Percentiles rank a stretch among this genome's conserved stretches.
These are phyloP conservation scores for Didymodactylos carnosus DNA, from an alignment of 2,888 invertebrate species.

Conservation along the genomic window DNA sequence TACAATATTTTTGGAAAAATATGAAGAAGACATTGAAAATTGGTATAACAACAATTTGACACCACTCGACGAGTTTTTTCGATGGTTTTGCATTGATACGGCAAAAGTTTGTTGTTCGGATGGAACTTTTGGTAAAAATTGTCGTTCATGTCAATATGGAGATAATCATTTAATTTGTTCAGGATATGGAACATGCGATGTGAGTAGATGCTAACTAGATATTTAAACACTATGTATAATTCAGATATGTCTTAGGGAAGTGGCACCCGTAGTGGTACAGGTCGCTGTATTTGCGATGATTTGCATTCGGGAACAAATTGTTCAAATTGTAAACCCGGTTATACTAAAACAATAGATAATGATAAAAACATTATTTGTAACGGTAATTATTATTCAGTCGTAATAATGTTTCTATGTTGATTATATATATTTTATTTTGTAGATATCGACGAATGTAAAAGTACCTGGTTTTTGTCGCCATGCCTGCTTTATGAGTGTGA, in stretches of 20 bases:
- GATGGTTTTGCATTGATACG: slow-evolving; percentile 1
- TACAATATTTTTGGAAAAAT: slow-evolving; percentile 5
- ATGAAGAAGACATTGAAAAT: slow-evolving; percentile 4
- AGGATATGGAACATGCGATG: slow-evolving; percentile 7
- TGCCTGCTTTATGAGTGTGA: neutral
- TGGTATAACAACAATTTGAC: too few species aligned
- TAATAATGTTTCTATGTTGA: neutral
- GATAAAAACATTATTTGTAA: neutral
- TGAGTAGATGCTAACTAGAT: neutral
- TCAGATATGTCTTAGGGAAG: neutral
- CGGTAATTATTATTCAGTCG: neutral
- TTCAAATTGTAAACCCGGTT: slow-evolving; percentile 1
- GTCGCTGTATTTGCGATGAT: slow-evolving; percentile 1
- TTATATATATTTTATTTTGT: neutral
- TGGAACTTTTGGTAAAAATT: slow-evolving; percentile 2
- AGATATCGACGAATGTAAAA: neutral
- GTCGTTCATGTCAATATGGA: slow-evolving; percentile 1
- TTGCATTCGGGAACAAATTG: neutral
- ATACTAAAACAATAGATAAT: neutral
- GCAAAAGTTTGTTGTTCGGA: slow-evolving; percentile 5
- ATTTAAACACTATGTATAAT: neutral
- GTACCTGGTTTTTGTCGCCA: neutral
- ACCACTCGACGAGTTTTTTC: neutral
- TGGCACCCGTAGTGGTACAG: slow-evolving; percentile 6
- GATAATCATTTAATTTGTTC: neutral